phyloP scores from a whole-genome alignment of 2,797 vertebrate species.

The Onychomys arenicola region DNA sequence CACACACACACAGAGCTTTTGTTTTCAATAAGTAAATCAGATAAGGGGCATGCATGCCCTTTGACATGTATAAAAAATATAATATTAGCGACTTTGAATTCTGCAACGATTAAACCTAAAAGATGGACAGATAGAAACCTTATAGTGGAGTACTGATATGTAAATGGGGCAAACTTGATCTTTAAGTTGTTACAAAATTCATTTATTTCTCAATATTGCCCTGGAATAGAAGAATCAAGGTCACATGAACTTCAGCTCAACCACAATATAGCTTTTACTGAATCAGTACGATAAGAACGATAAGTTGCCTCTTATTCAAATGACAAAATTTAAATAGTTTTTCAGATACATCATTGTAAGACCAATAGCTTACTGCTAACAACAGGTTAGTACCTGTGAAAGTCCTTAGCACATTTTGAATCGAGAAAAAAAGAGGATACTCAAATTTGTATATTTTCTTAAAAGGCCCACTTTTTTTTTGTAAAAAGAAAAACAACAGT shows the following conservation, averaged over 20 bases:
- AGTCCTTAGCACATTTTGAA: constrained; percentile 25
- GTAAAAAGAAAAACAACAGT: constrained; percentile 3
- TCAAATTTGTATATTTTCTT: constrained; percentile 36
- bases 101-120: constrained; percentile 24
- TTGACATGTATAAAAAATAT: neutral
- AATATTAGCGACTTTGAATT: constrained; percentile 30
- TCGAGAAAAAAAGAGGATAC: neutral
- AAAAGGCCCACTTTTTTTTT: neutral
- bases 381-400: neutral
- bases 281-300: neutral
- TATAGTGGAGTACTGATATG: neutral
- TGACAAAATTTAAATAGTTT: constrained; percentile 51
- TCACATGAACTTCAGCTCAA: neutral
- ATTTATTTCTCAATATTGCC: constrained; percentile 9
- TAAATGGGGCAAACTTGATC: neutral
- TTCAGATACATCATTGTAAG: constrained; percentile 51
- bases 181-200: constrained; percentile 37
- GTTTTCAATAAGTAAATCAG: neutral
- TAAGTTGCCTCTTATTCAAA: constrained; percentile 44
- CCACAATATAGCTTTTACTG: neutral
- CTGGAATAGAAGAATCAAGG: neutral
- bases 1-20: neutral
- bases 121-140: neutral
- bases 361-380: constrained; percentile 4
- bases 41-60: neutral